Conservation (phyloP, 2,113 vertebrate species). For the Gorsachius goisagi region DNA sequence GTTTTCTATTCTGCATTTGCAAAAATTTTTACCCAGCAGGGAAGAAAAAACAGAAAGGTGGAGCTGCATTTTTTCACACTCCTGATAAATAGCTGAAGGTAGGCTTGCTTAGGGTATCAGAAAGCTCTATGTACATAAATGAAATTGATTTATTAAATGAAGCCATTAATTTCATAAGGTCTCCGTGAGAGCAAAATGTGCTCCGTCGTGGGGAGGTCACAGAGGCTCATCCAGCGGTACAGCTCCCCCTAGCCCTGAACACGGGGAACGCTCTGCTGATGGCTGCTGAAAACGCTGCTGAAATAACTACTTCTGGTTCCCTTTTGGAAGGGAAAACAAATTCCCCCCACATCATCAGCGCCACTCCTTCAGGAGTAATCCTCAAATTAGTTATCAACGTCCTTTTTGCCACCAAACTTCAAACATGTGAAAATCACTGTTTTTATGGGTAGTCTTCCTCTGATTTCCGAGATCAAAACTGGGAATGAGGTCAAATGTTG, state of each 20-base stretch:
- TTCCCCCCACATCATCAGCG: neutral
- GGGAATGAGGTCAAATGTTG: neutral
- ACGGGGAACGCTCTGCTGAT: neutral
- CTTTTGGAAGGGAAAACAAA: neutral
- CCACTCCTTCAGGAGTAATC: neutral
- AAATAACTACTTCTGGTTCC: neutral
- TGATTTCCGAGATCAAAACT: neutral
- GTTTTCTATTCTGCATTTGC: neutral
- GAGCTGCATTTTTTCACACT: neutral
- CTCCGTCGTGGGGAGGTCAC: neutral
- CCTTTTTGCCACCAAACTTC: neutral
- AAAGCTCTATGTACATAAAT: neutral
- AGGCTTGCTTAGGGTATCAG: neutral
- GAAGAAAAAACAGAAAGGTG: neutral
- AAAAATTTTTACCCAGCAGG: neutral
- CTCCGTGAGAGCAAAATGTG: neutral
- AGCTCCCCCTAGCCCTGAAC: slow-evolving; percentile 37
- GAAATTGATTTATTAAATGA: neutral
- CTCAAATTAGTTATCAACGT: neutral
- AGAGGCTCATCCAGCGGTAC: neutral
- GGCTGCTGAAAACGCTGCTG: neutral
- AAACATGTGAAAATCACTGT: neutral
- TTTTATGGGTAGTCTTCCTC: neutral
- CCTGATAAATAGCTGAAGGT: neutral
- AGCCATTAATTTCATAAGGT: neutral